A percentile compares a stretch with the other conserved stretches of the same genome.
phyloP scores from a whole-genome alignment of 2,113 vertebrate species.

The Numenius arquata region DNA sequence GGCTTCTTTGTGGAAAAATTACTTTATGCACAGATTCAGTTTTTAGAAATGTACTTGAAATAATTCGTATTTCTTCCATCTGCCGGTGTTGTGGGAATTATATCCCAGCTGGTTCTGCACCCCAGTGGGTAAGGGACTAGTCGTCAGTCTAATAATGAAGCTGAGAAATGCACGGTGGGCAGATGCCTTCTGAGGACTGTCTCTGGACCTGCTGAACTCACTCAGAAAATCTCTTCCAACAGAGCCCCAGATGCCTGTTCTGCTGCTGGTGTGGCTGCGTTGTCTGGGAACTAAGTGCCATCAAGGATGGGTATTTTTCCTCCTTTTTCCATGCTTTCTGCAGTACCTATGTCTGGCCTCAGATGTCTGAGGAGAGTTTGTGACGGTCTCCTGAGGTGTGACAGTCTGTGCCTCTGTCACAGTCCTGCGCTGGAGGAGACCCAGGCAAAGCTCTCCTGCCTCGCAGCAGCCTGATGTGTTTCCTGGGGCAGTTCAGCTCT shows the following conservation, averaged over 20 bases:
- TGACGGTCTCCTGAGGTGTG: background rate
- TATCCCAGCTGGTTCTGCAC: background rate
- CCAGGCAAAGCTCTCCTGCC: background rate
- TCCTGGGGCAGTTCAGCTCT: background rate
- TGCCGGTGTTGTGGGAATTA: background rate
- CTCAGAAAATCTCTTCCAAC: background rate
- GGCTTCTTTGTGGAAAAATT: background rate
- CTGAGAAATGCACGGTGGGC: background rate
- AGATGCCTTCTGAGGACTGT: background rate
- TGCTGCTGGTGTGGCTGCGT: background rate
- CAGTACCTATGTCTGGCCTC: background rate
- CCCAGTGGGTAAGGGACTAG: background rate
- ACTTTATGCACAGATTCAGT: background rate
- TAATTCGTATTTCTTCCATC: background rate
- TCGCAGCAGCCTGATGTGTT: background rate
- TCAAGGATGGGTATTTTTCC: background rate
- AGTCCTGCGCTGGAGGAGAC: background rate
- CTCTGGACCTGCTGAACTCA: background rate
- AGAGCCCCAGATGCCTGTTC: background rate
- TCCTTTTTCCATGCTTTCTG: background rate
- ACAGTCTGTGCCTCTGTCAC: background rate
- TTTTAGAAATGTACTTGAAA: background rate
- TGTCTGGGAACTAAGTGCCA: background rate
- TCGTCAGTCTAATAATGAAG: background rate
- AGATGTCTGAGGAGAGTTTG: background rate